A percentile compares a stretch with the other conserved stretches of the same genome.
These are phyloP conservation scores for Idaea aversata DNA, from an alignment of 2,888 invertebrate species.

Conservation along the genomic window DNA sequence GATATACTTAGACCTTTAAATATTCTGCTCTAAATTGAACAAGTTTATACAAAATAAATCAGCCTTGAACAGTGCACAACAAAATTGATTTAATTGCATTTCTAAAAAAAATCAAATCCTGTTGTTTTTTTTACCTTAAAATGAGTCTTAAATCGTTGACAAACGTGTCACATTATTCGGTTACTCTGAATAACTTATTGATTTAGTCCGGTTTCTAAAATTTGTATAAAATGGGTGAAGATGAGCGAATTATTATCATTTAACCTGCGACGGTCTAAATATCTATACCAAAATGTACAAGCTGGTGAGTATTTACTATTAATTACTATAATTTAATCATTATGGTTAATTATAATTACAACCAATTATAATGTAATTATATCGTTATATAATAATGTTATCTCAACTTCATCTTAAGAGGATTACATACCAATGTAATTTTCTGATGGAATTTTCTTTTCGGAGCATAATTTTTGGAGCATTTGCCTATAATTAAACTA, in stretches of 20 bases:
- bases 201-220: slow-evolving; percentile 31
- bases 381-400: too few species aligned
- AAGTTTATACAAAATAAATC: slow-evolving; percentile 23
- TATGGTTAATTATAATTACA: background rate
- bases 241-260: slow-evolving; percentile 30
- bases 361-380: too few species aligned
- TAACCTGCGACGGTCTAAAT: slow-evolving; percentile 32
- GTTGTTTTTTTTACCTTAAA: slow-evolving; percentile 20
- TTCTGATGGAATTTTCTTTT: too few species aligned
- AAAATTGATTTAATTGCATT: slow-evolving; percentile 37
- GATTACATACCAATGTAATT: too few species aligned
- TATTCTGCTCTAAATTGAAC: slow-evolving; percentile 24
- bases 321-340: background rate
- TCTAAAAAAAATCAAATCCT: slow-evolving; percentile 21
- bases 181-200: slow-evolving; percentile 19
- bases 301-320: slow-evolving; percentile 26
- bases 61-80: slow-evolving; percentile 30
- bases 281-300: slow-evolving; percentile 33
- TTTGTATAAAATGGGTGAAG: slow-evolving; percentile 33
- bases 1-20: background rate
- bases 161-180: slow-evolving; percentile 28
- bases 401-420: too few species aligned
- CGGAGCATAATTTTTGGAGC: too few species aligned
- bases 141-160: slow-evolving; percentile 30
- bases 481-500: too few species aligned